Percentiles rank a stretch among this genome's conserved stretches.
Conservation (phyloP, 1,140 invertebrate species). For the Musca domestica region DNA sequence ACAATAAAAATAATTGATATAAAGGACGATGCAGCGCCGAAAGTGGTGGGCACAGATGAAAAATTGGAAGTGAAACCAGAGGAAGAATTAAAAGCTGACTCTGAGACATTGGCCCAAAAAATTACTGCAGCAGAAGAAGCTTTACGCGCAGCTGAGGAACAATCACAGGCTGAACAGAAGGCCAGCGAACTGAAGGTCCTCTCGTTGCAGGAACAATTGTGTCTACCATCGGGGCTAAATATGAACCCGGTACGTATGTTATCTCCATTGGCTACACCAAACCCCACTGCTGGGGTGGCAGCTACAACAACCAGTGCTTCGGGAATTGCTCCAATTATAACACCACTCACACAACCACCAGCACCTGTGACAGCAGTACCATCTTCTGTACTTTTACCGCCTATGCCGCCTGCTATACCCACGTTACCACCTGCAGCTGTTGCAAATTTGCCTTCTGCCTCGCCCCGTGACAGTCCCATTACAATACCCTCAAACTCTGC, state of each 20-base stretch:
- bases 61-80: conserved; percentile 15
- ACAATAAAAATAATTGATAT: conserved; percentile 49
- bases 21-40: conserved; percentile 30
- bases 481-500: conserved; percentile 50
- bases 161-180: conserved; percentile 43
- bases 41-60: neutral
- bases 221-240: conserved; percentile 51
- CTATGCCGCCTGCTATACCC: conserved; percentile 11
- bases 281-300: conserved; percentile 33
- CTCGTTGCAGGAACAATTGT: conserved; percentile 51
- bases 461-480: conserved; percentile 48
- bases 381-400: conserved; percentile 25
- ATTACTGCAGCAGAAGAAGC: conserved; percentile 32
- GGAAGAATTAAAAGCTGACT: conserved; percentile 19
- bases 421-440: neutral
- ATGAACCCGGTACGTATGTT: conserved; percentile 53
- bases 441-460: conserved; percentile 10
- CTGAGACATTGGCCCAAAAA: conserved; percentile 23
- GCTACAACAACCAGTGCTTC: conserved; percentile 23
- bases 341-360: conserved; percentile 2
- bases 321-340: conserved; percentile 5
- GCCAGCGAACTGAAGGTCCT: conserved; percentile 49
- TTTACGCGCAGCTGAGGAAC: conserved; percentile 38
- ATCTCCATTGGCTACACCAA: conserved; percentile 45
- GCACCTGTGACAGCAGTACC: neutral